Evolutionary conservation across 2,113 vertebrate species (phyloP).

Genomic region (Nematolebias whitei): DNA sequence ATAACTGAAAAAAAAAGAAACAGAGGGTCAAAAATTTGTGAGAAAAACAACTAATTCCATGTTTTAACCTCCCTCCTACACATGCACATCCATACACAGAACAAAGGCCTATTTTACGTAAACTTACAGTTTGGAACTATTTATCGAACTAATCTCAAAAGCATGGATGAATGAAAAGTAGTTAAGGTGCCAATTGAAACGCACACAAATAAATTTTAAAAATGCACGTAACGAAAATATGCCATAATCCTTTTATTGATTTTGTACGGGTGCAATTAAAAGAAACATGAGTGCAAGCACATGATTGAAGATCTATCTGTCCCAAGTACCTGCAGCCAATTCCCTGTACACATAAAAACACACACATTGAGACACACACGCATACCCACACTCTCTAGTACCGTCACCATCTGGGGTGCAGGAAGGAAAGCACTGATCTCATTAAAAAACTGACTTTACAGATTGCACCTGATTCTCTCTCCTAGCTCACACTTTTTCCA

Average conservation of each 20-base stretch:
- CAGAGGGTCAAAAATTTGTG: neutral
- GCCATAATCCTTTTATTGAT: constrained; percentile 49
- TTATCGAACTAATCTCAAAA: neutral
- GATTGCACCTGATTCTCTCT: constrained; percentile 23
- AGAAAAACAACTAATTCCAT: constrained; percentile 2
- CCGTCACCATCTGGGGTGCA: constrained; percentile 43
- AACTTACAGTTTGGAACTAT: neutral
- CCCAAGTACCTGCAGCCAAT: constrained; percentile 36
- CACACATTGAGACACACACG: neutral
- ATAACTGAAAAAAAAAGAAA: neutral
- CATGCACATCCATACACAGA: neutral
- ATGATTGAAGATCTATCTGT: constrained; percentile 74
- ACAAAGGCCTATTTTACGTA: neutral
- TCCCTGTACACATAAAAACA: constrained; percentile 15
- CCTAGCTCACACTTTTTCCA: neutral
- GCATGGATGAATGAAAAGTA: neutral
- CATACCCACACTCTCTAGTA: constrained; percentile 25
- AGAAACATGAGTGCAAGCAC: constrained; percentile 68
- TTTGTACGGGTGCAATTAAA: constrained; percentile 61
- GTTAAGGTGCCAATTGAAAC: neutral
- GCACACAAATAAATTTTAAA: neutral
- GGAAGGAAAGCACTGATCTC: constrained; percentile 61
- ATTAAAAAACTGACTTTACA: constrained; percentile 62
- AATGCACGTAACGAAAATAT: constrained; percentile 30
- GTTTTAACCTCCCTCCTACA: neutral